Percentiles rank a stretch among this genome's conserved stretches.
Evolutionary conservation across 2,113 vertebrate genomes (phyloP).

Genomic region (Spheniscus mendiculus): DNA sequence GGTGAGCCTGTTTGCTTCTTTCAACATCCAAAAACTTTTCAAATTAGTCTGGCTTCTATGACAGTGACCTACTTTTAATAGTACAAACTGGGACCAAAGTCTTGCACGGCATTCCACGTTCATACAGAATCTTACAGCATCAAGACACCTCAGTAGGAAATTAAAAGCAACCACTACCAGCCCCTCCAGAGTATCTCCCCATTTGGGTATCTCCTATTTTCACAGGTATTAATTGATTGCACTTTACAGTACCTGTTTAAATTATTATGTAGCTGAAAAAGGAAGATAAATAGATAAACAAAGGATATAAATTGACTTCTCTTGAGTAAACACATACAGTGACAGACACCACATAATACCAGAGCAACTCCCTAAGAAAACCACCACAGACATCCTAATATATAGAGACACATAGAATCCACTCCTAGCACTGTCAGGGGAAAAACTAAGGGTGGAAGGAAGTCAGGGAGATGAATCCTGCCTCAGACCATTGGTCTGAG

Average conservation of each 20-base stretch:
- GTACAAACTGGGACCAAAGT: neutral
- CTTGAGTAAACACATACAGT: neutral
- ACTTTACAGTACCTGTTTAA: neutral
- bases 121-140: neutral
- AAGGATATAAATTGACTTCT: neutral
- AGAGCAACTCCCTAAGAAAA: neutral
- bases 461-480: neutral
- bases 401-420: fast-evolving
- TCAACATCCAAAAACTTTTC: neutral
- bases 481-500: neutral
- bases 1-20: neutral
- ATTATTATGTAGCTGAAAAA: neutral
- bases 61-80: neutral
- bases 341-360: neutral
- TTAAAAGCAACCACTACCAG: neutral
- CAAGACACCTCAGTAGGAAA: neutral
- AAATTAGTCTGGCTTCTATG: neutral
- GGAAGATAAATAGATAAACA: neutral
- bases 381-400: neutral
- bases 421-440: neutral
- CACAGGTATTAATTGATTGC: neutral
- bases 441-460: neutral
- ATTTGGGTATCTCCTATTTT: neutral
- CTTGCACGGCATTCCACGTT: neutral
- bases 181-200: neutral